These are phyloP conservation scores for Ctenopoma multispine DNA, from an alignment of 2,797 vertebrate species.

Conservation along the genomic window DNA sequence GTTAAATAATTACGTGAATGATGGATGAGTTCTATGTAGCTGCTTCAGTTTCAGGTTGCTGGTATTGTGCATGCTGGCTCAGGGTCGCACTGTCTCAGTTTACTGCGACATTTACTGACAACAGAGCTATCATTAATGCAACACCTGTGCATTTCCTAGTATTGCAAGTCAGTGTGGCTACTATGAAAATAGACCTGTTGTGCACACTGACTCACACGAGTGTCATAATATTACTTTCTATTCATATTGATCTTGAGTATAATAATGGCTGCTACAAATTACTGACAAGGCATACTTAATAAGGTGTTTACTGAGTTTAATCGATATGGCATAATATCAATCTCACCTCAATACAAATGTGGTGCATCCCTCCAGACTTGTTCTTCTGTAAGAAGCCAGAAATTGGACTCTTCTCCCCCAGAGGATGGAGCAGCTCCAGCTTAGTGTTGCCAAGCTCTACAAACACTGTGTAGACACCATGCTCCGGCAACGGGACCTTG, in stretches of 20 bases:
- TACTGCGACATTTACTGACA: not conserved
- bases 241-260: not conserved
- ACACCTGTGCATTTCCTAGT: not conserved
- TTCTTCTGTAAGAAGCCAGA: conserved; percentile 94
- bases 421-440: conserved; percentile 94
- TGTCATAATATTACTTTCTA: no score
- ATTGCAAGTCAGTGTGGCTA: not conserved
- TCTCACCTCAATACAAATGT: conserved; percentile 96
- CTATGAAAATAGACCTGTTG: not conserved
- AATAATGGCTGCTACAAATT: not conserved
- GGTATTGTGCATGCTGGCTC: not conserved
- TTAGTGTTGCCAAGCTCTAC: conserved; percentile 97
- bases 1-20: not conserved
- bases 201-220: not conserved
- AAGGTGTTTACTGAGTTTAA: not conserved
- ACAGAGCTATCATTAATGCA: conserved; percentile 1
- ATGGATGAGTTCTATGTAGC: not conserved
- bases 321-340: not conserved
- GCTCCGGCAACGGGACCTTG: conserved; percentile 88
- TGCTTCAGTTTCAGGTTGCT: not conserved
- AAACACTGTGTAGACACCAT: conserved; percentile 95
- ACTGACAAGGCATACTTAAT: not conserved
- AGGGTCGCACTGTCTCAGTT: not conserved
- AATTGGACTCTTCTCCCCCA: conserved; percentile 93
- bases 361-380: conserved; percentile 95